These are phyloP conservation scores for Gobionotothen gibberifrons DNA, from an alignment of 2,797 vertebrate genomes.

Conservation along the genomic window DNA sequence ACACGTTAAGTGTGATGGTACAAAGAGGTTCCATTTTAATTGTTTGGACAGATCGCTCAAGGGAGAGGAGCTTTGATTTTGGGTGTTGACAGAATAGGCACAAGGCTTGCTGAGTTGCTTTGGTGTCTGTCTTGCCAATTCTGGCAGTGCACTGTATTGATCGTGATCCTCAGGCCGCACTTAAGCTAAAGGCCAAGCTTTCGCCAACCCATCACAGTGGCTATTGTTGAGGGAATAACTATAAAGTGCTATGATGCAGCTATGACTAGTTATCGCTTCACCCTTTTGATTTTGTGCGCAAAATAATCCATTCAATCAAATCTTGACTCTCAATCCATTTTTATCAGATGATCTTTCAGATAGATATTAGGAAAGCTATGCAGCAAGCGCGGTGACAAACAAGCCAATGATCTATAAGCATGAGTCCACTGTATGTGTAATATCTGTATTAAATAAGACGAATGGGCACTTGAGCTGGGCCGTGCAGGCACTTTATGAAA, in stretches of 20 bases:
- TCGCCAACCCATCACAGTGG: slow-evolving; percentile 33
- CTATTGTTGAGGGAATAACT: slow-evolving; percentile 24
- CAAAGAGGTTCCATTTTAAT: slow-evolving; percentile 84
- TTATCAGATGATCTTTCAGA: slow-evolving; percentile 43
- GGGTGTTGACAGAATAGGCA: slow-evolving; percentile 85
- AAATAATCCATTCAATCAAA: slow-evolving; percentile 40
- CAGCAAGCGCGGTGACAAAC: slow-evolving; percentile 47
- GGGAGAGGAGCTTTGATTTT: slow-evolving; percentile 80
- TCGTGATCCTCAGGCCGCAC: slow-evolving; percentile 49
- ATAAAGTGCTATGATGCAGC: neutral
- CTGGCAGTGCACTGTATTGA: slow-evolving; percentile 54
- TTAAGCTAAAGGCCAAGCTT: slow-evolving; percentile 56
- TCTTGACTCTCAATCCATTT: slow-evolving; percentile 41
- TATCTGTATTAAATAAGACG: slow-evolving; percentile 66
- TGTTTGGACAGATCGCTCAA: slow-evolving; percentile 86
- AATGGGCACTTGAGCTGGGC: slow-evolving; percentile 65
- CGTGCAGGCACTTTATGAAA: slow-evolving; percentile 64
- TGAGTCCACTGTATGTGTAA: slow-evolving; percentile 47
- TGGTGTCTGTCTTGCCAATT: slow-evolving; percentile 63
- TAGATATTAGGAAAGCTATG: slow-evolving; percentile 8
- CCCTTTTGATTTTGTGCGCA: slow-evolving; percentile 8
- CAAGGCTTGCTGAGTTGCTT: slow-evolving; percentile 72
- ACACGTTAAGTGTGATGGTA: slow-evolving; percentile 83
- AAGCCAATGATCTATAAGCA: slow-evolving; percentile 59
- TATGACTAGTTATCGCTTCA: slow-evolving; percentile 20